Percentiles rank a stretch among this genome's conserved stretches.
These are phyloP conservation scores for Eira barbara DNA, from an alignment of 2,113 vertebrate genomes.

Conservation along the genomic window DNA sequence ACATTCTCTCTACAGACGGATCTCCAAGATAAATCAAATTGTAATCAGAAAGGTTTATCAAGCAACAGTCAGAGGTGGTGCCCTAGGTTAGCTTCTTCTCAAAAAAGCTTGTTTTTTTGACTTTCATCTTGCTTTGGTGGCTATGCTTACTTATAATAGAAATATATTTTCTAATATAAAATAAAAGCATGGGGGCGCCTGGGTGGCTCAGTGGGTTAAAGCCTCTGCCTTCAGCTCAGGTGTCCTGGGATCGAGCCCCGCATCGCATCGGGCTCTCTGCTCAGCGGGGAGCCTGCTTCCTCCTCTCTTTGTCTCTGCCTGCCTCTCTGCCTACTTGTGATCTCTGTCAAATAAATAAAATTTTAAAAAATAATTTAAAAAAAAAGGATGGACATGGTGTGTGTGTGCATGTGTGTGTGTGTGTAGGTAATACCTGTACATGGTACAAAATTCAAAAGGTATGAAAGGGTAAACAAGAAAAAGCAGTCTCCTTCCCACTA, in stretches of 20 bases:
- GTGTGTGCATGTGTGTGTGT: not conserved
- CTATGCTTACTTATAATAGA: not conserved
- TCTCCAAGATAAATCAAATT: not conserved
- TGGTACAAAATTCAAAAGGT: not conserved
- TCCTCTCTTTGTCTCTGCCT: no score
- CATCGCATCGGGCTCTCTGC: no score
- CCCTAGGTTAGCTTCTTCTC: not conserved
- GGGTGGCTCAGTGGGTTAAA: no score
- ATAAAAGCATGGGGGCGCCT: not conserved
- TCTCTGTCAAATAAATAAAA: no score
- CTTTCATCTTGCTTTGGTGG: not conserved
- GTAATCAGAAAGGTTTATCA: not conserved
- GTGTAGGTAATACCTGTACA: not conserved
- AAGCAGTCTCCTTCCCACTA: not conserved
- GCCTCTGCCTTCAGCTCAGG: no score
- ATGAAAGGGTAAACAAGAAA: not conserved
- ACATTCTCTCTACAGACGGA: not conserved
- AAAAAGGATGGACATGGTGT: not conserved
- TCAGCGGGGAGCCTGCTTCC: no score
- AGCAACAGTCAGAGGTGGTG: not conserved
- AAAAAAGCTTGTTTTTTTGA: not conserved
- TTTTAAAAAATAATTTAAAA: no score
- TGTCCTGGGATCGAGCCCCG: no score
- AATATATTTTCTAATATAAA: not conserved
- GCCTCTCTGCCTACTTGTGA: no score